Conservation (phyloP, 2,888 invertebrate species). For the Corbicula japonica region DNA sequence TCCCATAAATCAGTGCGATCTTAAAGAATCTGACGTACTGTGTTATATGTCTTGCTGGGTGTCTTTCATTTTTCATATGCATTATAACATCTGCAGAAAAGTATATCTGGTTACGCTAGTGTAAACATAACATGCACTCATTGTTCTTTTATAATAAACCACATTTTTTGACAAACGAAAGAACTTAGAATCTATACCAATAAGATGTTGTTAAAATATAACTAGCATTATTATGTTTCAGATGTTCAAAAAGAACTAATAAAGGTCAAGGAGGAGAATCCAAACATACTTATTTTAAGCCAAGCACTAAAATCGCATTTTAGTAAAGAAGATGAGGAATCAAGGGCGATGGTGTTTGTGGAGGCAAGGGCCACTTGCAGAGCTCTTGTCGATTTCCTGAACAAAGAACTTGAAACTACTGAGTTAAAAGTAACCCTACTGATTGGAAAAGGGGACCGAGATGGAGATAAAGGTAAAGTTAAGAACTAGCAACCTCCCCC, state of each 20-base stretch:
- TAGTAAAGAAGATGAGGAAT: conserved; percentile 28
- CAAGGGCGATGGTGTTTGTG: conserved; percentile 42
- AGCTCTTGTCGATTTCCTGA: conserved; percentile 21
- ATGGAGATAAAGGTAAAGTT: conserved; percentile 30
- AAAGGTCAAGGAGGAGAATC: conserved; percentile 23
- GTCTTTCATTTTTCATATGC: not conserved
- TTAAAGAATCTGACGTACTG: too few species aligned
- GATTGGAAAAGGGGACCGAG: conserved; percentile 30
- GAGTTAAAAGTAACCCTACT: conserved; percentile 3
- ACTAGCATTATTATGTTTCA: too few species aligned
- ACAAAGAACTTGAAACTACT: conserved; percentile 15
- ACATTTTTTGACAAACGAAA: not conserved
- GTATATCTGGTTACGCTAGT: not conserved
- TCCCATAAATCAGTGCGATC: too few species aligned
- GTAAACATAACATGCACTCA: not conserved
- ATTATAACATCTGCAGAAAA: not conserved
- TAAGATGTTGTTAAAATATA: too few species aligned
- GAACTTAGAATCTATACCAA: not conserved
- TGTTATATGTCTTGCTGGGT: too few species aligned
- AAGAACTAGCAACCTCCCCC: too few species aligned
- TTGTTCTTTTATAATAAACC: not conserved
- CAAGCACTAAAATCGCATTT: conserved; percentile 7
- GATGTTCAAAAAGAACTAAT: conserved; percentile 6
- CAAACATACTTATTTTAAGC: conserved; percentile 21
- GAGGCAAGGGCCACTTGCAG: conserved; percentile 33